phyloP scores from a whole-genome alignment of 2,113 vertebrate genomes.

The Dicerorhinus sumatrensis region DNA sequence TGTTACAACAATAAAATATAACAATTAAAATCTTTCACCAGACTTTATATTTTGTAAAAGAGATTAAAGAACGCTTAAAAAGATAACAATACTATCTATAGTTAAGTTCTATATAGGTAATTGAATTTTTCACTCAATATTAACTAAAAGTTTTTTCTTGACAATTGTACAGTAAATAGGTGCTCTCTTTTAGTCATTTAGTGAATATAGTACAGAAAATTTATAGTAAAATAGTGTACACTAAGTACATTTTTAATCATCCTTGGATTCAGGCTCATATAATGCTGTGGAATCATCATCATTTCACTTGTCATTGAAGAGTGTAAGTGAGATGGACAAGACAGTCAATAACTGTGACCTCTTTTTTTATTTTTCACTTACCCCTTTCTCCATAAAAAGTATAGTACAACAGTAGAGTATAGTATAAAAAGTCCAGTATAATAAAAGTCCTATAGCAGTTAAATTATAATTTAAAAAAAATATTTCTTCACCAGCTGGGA shows the following conservation, averaged over 20 bases:
- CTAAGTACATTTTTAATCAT: neutral
- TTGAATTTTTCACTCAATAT: neutral
- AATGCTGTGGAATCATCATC: neutral
- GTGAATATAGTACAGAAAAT: neutral
- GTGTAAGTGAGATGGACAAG: neutral
- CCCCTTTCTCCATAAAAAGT: neutral
- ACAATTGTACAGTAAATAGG: neutral
- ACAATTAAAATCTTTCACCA: neutral
- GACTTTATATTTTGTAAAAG: neutral
- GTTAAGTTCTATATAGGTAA: neutral
- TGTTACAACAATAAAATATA: neutral
- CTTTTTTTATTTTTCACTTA: neutral
- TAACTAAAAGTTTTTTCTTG: neutral
- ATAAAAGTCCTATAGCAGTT: neutral
- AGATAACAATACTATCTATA: neutral
- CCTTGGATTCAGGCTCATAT: neutral
- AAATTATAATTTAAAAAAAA: neutral
- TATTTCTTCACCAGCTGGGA: too few relatives aligned
- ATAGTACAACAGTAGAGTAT: neutral
- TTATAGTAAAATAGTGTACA: neutral
- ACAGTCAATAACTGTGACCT: neutral
- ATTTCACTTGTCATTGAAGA: neutral
- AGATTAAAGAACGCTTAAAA: neutral
- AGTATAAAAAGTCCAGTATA: neutral
- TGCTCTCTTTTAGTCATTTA: neutral